Percentiles rank a stretch among this genome's conserved stretches.
Evolutionary conservation across 2,113 vertebrate species (phyloP).

Genomic region (Cyphomyrus plagiostoma): DNA sequence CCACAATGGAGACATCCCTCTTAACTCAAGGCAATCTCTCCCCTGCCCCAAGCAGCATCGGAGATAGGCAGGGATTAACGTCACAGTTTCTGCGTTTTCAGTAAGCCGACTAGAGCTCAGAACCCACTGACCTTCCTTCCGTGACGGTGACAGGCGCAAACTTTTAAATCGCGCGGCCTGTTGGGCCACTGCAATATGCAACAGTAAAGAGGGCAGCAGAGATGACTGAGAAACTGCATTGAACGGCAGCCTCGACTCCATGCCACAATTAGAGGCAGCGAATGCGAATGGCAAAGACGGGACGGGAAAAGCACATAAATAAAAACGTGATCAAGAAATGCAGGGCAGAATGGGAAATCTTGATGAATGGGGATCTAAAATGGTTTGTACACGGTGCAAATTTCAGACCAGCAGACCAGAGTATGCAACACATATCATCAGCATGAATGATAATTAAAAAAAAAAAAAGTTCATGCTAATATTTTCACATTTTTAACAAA

Average conservation of each 20-base stretch:
- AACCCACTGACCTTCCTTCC: slow-evolving; percentile 28
- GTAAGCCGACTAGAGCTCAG: slow-evolving; percentile 43
- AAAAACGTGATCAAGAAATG: not conserved
- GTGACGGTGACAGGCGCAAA: not conserved
- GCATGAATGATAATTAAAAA: not conserved
- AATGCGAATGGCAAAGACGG: not conserved
- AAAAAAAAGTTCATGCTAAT: not conserved
- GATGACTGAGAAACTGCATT: not conserved
- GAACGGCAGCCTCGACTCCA: not conserved
- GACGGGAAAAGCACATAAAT: not conserved
- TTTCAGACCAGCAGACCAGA: not conserved
- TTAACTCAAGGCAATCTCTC: slow-evolving; percentile 36
- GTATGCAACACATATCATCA: not conserved
- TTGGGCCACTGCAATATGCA: not conserved
- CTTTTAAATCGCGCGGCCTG: not conserved
- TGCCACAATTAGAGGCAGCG: not conserved
- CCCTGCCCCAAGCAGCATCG: slow-evolving; percentile 22
- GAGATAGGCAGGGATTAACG: slow-evolving; percentile 49
- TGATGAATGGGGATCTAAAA: not conserved
- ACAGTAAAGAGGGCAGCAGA: not conserved
- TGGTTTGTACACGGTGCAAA: not conserved
- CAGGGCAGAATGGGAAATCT: not conserved
- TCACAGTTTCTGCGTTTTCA: slow-evolving; percentile 54
- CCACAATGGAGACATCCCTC: slow-evolving; percentile 51
- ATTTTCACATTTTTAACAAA: not conserved